Base-by-base conservation (phyloP, 2,797 vertebrate genomes). In the Eulemur coronatus region DNA sequence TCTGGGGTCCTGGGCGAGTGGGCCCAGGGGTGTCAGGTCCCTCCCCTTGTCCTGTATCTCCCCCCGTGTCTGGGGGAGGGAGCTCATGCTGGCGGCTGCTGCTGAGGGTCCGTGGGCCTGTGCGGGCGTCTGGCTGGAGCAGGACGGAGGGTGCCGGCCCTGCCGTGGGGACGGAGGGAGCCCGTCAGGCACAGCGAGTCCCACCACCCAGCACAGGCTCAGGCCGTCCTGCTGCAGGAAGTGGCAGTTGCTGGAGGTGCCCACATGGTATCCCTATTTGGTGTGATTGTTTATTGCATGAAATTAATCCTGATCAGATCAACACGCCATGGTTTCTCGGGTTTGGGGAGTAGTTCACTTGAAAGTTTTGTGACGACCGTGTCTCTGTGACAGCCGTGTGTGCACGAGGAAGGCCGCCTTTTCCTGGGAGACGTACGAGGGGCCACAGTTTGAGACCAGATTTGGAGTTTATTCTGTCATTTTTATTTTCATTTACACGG, bases 131-230 rank as follows among this genome's bases (percentile, higher is more conserved):
- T 8, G 59, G 26, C 57, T 30, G 18, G 26, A 35, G 59, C 5
- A 13, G 70, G 15, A 22, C 8, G 12, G 20, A 17, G 35, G 4
- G 61, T 5, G 6, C 9, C 1, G 4, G 33, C 14, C 48, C 18
- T 10, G 15, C 33, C 17, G 0, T 7, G 12, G 38, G n/a, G 59
- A 33, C 2, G 2, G 26, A 50, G 46, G 15, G 5, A 28, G 43
- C 10, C 46, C 1, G 18, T 15, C 13, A 8, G 5, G 55, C 22
- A 26, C 1, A 12, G 63, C 2, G 33, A 24, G 57, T 41, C 35
- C n/a, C 18, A 3, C 48, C n/a, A 12, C 18, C 43, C 33, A 1
- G 18, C 0, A 18, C n/a, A 26, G 20, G 5, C 1, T 43, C 59
- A 43, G 11, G 30, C 12, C 18, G 11, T 18, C 67, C 33, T 30